Base-by-base conservation (phyloP, 2,797 vertebrate genomes). In the Scolopax rusticola region DNA sequence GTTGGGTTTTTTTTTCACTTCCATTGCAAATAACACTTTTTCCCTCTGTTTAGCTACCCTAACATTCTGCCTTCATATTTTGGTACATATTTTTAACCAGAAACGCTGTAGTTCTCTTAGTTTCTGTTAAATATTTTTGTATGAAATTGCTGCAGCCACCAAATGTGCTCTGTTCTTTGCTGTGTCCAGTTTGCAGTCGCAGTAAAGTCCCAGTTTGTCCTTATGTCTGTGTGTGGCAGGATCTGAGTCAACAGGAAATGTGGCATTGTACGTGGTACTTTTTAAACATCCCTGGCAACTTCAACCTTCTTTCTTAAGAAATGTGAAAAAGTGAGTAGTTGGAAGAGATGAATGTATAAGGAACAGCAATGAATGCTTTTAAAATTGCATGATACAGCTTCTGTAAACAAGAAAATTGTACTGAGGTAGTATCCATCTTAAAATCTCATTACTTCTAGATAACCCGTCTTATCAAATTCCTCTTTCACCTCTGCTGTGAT, bases 141-240 rank as follows among this genome's bases (percentile, higher is more conserved):
- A 33, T 24, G 13, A 30, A 79, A 57, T 32, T 15, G 16, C 69
- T 70, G 67, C 61, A 53, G 45, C 14, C 54, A 47, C 65, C 15
- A 23, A 43, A 63, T 3, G 10, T 11, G n/a, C 47, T 43, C 40
- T 45, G n/a, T 32, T 54, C 28, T 20, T 21, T 17, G 53, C 63
- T 1, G 1, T 11, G 69, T 56, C 38, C 77, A 65, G 73, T 60
- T 53, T 67, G 68, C 15, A 12, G 20, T 7, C 0, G 0, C 57
- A 53, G 60, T n/a, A 79, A 43, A 36, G 36, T 36, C 36, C 36
- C n/a, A 51, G 45, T 67, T 81, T 53, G 54, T 84, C 51, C 82
- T 79, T 59, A 6, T 15, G 11, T 27, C 50, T 75, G 53, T 18
- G 11, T 2, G 2, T 61, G 65, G 67, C 67, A 87, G 67, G 41